Percentiles rank a stretch among this genome's conserved stretches.
Evolutionary conservation across 2,113 vertebrate species (phyloP).

Genomic region (Osmerus eperlanus): DNA sequence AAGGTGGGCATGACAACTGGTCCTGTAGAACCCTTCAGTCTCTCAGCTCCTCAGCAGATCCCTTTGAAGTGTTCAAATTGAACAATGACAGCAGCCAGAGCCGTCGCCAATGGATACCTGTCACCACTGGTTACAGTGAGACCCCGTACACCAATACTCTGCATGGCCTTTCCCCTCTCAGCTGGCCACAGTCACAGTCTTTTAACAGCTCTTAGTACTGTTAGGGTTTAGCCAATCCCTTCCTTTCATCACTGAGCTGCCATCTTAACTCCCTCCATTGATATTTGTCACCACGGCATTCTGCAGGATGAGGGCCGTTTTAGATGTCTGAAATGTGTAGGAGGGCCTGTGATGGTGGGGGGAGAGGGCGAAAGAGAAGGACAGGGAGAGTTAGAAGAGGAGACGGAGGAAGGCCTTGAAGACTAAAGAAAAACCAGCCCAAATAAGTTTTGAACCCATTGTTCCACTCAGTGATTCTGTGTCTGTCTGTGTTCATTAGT

Average conservation of each 20-base stretch:
- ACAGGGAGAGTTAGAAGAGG: too few species aligned
- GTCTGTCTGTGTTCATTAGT: conserved; percentile 13
- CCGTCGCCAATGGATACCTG: not conserved
- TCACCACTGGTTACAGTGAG: conserved; percentile 4
- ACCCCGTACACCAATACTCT: not conserved
- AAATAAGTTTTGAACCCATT: not conserved
- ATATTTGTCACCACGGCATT: conserved; percentile 3
- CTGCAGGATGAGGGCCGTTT: not conserved
- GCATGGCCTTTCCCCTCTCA: conserved; percentile 5
- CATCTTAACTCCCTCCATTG: conserved; percentile 1
- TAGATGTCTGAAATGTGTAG: too few species aligned
- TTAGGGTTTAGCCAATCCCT: conserved; percentile 1
- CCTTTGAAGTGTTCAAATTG: conserved; percentile 13
- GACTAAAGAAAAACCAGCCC: too few species aligned
- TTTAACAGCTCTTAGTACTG: not conserved
- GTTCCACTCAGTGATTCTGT: conserved; percentile 3
- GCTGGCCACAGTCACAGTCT: not conserved
- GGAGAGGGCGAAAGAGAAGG: too few species aligned
- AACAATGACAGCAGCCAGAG: conserved; percentile 20
- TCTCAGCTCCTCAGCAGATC: conserved; percentile 9
- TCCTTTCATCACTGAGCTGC: not conserved
- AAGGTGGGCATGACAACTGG: conserved; percentile 18
- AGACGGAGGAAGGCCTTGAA: too few species aligned
- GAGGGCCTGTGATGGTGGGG: too few species aligned
- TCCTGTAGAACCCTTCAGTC: conserved; percentile 22